These are phyloP conservation scores for Ara ararauna DNA, from an alignment of 2,797 vertebrate species.

Conservation along the genomic window DNA sequence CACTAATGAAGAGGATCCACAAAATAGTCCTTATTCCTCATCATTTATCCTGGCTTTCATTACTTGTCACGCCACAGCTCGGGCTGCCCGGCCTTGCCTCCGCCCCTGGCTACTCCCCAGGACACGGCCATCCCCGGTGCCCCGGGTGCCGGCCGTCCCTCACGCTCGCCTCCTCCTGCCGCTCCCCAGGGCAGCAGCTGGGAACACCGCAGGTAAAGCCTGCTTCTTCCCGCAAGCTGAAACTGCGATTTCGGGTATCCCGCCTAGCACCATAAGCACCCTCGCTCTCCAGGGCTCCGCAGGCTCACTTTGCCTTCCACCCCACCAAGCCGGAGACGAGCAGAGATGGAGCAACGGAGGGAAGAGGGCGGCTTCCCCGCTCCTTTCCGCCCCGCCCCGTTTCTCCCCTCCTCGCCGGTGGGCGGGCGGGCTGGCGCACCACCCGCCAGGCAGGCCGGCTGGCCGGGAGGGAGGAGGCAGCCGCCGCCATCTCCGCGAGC, in stretches of 20 bases:
- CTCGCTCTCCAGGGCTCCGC: neutral
- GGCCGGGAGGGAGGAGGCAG: neutral
- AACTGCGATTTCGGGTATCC: no score
- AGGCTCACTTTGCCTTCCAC: neutral
- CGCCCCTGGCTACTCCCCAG: accelerated
- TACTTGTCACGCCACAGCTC: accelerated
- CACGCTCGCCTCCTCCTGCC: neutral
- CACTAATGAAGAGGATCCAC: accelerated
- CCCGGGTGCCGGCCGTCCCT: neutral
- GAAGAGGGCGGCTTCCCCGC: no score
- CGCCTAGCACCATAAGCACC: neutral
- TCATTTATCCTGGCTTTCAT: neutral
- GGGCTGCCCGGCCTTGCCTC: neutral
- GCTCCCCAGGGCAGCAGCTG: neutral
- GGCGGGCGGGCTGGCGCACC: neutral
- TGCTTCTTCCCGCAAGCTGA: neutral
- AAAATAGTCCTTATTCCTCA: neutral
- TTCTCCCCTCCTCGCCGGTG: neutral
- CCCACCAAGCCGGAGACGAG: neutral
- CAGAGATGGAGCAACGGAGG: neutral
- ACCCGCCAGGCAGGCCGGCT: neutral
- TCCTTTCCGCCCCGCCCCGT: neutral
- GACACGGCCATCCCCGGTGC: accelerated
- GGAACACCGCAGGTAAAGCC: neutral
- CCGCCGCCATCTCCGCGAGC: neutral